Evolutionary conservation across 2,797 vertebrate genomes (phyloP), one percentile per base, ranked within the genome.

Genomic region (Neosalanx taihuensis): DNA sequence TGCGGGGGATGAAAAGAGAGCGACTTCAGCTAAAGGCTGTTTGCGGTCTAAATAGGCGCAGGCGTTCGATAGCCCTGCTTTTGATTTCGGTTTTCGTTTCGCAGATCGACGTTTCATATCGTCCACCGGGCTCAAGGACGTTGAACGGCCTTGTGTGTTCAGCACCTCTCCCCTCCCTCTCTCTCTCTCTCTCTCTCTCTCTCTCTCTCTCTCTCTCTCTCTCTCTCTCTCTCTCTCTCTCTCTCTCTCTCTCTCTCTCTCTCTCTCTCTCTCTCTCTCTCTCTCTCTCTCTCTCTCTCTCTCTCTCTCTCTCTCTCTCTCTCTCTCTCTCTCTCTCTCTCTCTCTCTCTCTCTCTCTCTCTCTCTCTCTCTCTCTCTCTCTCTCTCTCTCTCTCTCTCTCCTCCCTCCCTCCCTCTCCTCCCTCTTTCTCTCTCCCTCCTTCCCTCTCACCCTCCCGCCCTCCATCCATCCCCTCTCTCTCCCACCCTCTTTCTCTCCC

Each of bases 301-400:
- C 1, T 64, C 62, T 64, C 62, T 64, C 62, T 41, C 62, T 64
- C 62, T 20, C 29, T 64, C 62, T 64, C 62, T 35, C 62, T 64
- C 29, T 15, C 29, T 62, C 60, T 62, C 60, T 31, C 30, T 31
- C 60, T 31, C 30, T 31, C 30, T 31, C 60, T 62, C 60, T 62
- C 60, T 62, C 60, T 23, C 60, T 62, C 60, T 62, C 60, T 31
- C 60, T 62, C 60, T 15, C 30, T 31, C 60, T 31, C 30, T 31
- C 30, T 15, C 30, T 31, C 30, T 31, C 30, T 31, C 30, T 31
- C 30, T 31, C 9, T 31, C 30, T 31, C 60, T 62, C 60, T 62
- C 60, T 62, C 60, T 62, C 60, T 23, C 60, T 31, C 60, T 62
- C 60, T 31, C 30, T 31, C 30, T 31, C 30, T 2, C 9, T 18